Evolutionary conservation across 2,888 invertebrate species (phyloP), one percentile per base, ranked within the genome.

Genomic region (Geotrupes spiniger): DNA sequence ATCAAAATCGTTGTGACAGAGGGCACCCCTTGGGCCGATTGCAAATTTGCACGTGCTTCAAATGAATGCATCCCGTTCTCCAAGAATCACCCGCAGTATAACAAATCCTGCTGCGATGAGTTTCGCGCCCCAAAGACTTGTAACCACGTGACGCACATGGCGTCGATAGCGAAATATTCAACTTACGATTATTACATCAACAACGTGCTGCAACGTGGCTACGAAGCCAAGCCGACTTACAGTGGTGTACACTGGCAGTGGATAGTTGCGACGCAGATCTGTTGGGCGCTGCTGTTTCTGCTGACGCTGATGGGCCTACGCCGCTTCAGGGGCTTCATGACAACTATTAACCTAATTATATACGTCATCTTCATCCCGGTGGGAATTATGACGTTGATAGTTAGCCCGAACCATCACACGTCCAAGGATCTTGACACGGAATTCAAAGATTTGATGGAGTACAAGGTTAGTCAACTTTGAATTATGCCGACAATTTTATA

Each of bases 131-230:
- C n/a, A n/a, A n/a, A n/a, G n/a, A 26, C 37, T 27, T 44, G 49
- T 27, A n/a, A n/a, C n/a, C n/a, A n/a, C n/a, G n/a, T n/a, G n/a
- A 49, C 36, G 16, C 11, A 9, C 10, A 28, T 33, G 10, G 6
- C n/a, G 17, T 15, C 14, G 1, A 3, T 27, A 6, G 31, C 38
- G 8, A 50, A 46, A 42, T 50, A 25, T 10, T n/a, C 28, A 2
- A 26, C 50, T 8, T 46, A n/a, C 10, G 50, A 50, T n/a, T 50
- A 38, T 36, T 50, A 42, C 26, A 26, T 36, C 14, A 42, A 27
- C 6, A 14, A 46, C 9, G 38, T 50, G 9, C 21, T 50, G 9
- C 16, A 46, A 4, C 27, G 25, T 9, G 50, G 45, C 9, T 41
- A 45, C 12, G 25, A 4, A n/a, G n/a, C n/a, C n/a, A n/a, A n/a